Percentiles rank a stretch among this genome's conserved stretches.
These are phyloP conservation scores for Campylorhamphus procurvoides DNA, from an alignment of 2,113 vertebrate genomes.

Conservation along the genomic window DNA sequence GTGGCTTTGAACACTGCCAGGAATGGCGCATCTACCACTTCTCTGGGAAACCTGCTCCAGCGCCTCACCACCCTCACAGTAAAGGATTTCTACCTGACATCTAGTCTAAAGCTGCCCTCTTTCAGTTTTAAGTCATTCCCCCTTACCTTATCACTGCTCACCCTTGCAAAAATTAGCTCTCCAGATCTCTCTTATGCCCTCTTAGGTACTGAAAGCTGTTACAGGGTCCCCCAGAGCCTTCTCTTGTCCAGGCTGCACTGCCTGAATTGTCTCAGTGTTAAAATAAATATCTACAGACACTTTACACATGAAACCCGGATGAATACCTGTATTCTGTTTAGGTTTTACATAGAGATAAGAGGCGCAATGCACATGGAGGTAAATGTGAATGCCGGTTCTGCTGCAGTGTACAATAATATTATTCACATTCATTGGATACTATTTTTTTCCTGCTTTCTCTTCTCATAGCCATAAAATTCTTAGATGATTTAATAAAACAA, in stretches of 20 bases:
- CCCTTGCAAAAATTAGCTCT: neutral
- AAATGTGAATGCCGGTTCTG: rapidly evolving
- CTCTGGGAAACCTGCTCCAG: neutral
- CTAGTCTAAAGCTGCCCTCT: neutral
- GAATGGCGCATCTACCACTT: neutral
- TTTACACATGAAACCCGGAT: neutral
- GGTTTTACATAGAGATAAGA: neutral
- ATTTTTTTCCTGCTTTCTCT: neutral
- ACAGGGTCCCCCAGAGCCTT: neutral
- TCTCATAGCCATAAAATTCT: neutral
- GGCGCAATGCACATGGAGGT: neutral
- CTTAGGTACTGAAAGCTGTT: neutral
- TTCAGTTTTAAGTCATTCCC: neutral
- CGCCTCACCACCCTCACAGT: neutral
- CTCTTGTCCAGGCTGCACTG: neutral
- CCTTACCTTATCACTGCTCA: neutral
- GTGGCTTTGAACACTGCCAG: neutral
- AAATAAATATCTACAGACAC: neutral
- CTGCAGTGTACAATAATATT: neutral
- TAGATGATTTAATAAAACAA: neutral
- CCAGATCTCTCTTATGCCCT: neutral
- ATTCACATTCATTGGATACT: no score
- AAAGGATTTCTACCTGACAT: neutral
- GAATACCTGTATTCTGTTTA: neutral
- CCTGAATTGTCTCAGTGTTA: neutral